A percentile compares a stretch with the other conserved stretches of the same genome.
Conservation (phyloP, 2,888 invertebrate genomes). For the Scaptomyza cyrtandrae region DNA sequence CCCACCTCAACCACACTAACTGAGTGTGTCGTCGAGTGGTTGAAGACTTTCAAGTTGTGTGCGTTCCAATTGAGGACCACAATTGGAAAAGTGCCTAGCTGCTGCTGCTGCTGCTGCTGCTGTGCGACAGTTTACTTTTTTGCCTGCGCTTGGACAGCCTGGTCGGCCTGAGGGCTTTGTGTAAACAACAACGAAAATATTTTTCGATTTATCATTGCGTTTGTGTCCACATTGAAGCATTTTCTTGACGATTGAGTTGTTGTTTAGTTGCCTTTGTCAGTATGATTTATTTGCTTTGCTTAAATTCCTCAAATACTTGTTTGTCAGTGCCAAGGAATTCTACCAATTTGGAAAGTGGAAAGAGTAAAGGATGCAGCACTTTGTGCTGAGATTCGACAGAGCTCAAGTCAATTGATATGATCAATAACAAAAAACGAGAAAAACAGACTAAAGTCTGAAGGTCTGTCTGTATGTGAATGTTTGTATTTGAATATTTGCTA, state of each 20-base stretch:
- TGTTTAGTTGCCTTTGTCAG: conserved; percentile 51
- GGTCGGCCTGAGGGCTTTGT: conserved; percentile 48
- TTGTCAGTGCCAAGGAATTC: conserved; percentile 36
- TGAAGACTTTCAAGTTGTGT: conserved; percentile 50
- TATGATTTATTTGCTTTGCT: conserved; percentile 66
- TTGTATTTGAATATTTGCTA: conserved; percentile 5
- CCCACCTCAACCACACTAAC: not conserved
- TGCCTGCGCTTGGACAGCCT: conserved; percentile 25
- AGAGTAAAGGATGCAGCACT: conserved; percentile 4
- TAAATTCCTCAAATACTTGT: conserved; percentile 27
- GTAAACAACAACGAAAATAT: conserved; percentile 68
- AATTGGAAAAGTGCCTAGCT: conserved; percentile 11
- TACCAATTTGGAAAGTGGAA: conserved; percentile 23
- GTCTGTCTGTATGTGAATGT: no score
- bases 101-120: conserved; percentile 1
- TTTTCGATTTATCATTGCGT: conserved; percentile 76
- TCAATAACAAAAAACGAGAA: conserved; percentile 28
- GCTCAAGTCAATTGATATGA: conserved; percentile 48
- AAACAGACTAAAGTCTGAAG: no score
- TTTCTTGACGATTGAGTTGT: conserved; percentile 54
- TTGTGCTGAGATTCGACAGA: conserved; percentile 33
- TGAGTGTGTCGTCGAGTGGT: conserved; percentile 15
- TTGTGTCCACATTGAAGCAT: conserved; percentile 35
- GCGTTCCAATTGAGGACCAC: conserved; percentile 47
- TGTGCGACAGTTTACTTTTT: conserved; percentile 33